phyloP scores from a whole-genome alignment of 2,113 vertebrate species.

The Bubo bubo region DNA sequence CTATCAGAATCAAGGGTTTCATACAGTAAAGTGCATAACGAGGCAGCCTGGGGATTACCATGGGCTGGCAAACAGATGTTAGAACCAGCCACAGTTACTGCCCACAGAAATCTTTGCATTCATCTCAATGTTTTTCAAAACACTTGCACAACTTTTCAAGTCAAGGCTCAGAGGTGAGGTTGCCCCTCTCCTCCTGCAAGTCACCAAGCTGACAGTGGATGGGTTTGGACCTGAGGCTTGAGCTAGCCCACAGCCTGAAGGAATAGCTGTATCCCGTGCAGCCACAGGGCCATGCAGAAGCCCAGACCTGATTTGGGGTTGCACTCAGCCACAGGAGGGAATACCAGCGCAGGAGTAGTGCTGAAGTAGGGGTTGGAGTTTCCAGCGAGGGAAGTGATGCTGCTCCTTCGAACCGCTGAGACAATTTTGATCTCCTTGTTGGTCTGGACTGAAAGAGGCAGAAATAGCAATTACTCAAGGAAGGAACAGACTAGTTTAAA shows the following conservation, averaged over 20 bases:
- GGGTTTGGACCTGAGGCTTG: background rate
- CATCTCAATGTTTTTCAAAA: background rate
- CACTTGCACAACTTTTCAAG: background rate
- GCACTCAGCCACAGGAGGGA: constrained; percentile 67
- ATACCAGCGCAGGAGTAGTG: constrained; percentile 15
- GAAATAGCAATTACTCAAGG: background rate
- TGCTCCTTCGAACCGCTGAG: constrained; percentile 69
- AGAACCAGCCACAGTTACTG: background rate
- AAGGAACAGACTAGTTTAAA: background rate
- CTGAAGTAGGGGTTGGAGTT: constrained; percentile 69
- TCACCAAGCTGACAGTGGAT: background rate
- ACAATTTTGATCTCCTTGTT: constrained; percentile 75
- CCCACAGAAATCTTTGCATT: background rate
- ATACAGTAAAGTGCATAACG: background rate
- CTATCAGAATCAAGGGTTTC: constrained; percentile 22
- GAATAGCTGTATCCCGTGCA: background rate
- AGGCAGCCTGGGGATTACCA: background rate
- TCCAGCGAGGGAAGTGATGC: constrained; percentile 72
- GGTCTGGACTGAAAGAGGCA: constrained; percentile 66
- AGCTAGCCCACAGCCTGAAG: background rate
- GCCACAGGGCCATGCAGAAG: background rate
- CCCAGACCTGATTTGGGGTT: constrained; percentile 87
- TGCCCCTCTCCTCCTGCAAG: background rate
- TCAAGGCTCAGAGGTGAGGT: background rate
- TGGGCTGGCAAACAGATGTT: background rate